Base-by-base conservation (phyloP, 30 jellyfish, hydroid and myxozoan genomes). In the Pseudorhiza aurosa region DNA sequence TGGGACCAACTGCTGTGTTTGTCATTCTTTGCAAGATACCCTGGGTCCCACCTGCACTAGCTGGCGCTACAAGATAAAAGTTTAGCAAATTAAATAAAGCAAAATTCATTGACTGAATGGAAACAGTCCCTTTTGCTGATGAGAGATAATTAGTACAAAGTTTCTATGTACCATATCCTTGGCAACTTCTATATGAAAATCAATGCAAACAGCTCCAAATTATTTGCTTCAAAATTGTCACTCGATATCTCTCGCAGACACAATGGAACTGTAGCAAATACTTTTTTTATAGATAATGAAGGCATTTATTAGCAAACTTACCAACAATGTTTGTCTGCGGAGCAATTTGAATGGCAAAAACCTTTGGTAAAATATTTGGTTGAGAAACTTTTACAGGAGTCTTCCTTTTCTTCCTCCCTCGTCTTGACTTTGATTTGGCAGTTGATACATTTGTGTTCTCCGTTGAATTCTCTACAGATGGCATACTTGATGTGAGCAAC, bases 261-360 rank as follows among this genome's bases (percentile, higher is more conserved):
- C n/a, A n/a, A n/a, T n/a, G n/a, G n/a, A n/a, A n/a, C n/a, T n/a
- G n/a, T n/a, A n/a, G n/a, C n/a, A n/a, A n/a, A n/a, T n/a, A n/a
- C n/a, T n/a, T n/a, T n/a, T n/a, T n/a, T n/a, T n/a, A n/a, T n/a
- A n/a, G n/a, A n/a, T n/a, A n/a, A n/a, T n/a, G n/a, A n/a, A n/a
- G n/a, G n/a, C n/a, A n/a, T n/a, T n/a, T n/a, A n/a, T n/a, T 47
- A 8, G 5, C 24, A 9, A 6, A 12, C 85, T 64, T 19, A 80
- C 91, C 91, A 0, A 80, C 19, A 1, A 80, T 70, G 26, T 44
- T 65, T 15, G 79, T 37, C 31, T 80, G 91, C 53, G 91, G 91
- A 14, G 91, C 47, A 39, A 80, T 80, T 80, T 80, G 91, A 10
- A 80, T 80, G 21, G 91, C 84, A 80, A 80, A 80, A 44, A 80